phyloP scores from a whole-genome alignment of 2,797 vertebrate species.

The Tenualosa thibaudeaui region DNA sequence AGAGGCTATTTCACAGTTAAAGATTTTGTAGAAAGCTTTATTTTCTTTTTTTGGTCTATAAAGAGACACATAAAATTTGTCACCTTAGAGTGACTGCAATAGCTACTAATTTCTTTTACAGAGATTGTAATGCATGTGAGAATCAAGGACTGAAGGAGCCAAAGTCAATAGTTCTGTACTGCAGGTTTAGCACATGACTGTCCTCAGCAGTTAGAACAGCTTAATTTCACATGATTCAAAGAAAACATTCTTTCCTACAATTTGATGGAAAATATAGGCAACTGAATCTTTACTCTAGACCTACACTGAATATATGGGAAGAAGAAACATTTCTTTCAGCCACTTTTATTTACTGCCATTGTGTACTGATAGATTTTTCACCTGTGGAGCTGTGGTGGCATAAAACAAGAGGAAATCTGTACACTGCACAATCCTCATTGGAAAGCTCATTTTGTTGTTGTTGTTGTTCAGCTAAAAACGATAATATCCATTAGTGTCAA shows the following conservation, averaged over 20 bases:
- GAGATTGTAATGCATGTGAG: conserved; percentile 36
- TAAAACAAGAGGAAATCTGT: neutral
- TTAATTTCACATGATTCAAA: neutral
- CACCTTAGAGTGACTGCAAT: conserved; percentile 38
- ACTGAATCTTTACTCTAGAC: neutral
- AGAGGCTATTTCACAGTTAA: neutral
- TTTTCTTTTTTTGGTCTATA: conserved; percentile 1
- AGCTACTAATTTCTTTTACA: conserved; percentile 58
- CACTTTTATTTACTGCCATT: neutral
- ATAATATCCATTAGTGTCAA: neutral
- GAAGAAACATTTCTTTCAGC: neutral
- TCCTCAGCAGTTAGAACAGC: conserved; percentile 23
- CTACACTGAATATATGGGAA: neutral
- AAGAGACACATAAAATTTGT: conserved; percentile 17
- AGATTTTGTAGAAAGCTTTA: conserved; percentile 1
- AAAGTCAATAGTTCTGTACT: conserved; percentile 55
- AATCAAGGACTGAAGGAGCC: conserved; percentile 36
- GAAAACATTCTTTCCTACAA: neutral
- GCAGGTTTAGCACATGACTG: conserved; percentile 8
- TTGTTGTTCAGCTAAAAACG: neutral
- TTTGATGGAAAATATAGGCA: neutral
- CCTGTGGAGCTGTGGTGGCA: neutral
- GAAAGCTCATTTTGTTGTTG: too few relatives aligned
- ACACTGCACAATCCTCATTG: too few relatives aligned
- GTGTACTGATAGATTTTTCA: neutral